Evolutionary conservation across 1,140 invertebrate species (phyloP), one percentile per base, ranked within the genome.

Genomic region (Harlomillsia oculata): DNA sequence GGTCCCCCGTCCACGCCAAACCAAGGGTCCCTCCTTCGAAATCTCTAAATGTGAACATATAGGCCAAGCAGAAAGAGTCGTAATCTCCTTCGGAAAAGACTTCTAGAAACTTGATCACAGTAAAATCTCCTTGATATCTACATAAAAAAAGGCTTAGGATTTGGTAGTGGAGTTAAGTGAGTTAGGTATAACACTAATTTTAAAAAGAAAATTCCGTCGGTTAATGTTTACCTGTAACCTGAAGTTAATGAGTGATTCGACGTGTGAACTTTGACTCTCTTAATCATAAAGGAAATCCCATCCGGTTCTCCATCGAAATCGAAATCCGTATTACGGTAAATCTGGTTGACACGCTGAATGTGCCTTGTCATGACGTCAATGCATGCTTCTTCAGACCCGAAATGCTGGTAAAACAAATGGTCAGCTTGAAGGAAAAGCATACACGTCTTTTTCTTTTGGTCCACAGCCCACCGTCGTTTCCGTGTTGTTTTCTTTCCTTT

Each of bases 21-120:
- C 96, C 96, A 48, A 99, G 72, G 1, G 96, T 99, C 40, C 96
- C 96, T 78, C 96, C 95, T 71, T 95, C 91, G 71, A 99, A 99
- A 72, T 99, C 95, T 34, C 96, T 77, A 73, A 97, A 98, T 3
- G 96, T 98, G 70, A 99, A 97, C 84, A 98, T 94, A 72, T 98
- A 99, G 34, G 96, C 94, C 67, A 99, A 76, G 70, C 96, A 99
- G 74, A 97, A 99, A 14, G 89, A 88, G 70, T 97, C 90, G 71
- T 98, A 97, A 71, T 98, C 90, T 70, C 94, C 87, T 79, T 97
- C 89, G 81, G 89, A 92, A 76, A 94, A 94, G 30, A 92, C 77
- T 73, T 93, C 89, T 39, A 94, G 76, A 72, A 90, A 94, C 72
- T 93, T 91, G 70, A 94, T 90, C 23, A 96, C 92, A 5, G 89